Evolutionary conservation across 2,888 invertebrate genomes (phyloP).

Genomic region (Hydroisotoma schaefferi): DNA sequence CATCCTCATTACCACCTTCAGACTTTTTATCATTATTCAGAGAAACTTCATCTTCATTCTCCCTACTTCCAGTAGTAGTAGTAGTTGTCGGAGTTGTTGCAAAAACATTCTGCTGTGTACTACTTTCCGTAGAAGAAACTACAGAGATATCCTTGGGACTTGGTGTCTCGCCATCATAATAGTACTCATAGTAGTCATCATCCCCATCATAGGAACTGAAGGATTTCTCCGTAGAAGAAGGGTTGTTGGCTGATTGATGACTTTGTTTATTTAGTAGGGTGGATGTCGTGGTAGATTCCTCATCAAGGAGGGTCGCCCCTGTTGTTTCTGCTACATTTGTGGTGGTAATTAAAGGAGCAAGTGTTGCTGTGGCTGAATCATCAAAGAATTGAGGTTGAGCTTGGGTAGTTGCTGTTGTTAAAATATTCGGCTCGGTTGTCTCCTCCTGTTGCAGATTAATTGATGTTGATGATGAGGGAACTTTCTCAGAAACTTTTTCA

Average conservation of each 20-base stretch:
- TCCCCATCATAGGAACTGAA: neutral
- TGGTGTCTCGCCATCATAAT: slow-evolving; percentile 1
- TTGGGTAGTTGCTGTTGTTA: no score
- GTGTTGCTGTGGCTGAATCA: neutral
- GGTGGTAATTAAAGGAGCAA: neutral
- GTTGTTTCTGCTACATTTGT: neutral
- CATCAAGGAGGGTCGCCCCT: neutral
- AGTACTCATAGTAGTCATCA: slow-evolving; percentile 7
- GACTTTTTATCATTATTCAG: neutral
- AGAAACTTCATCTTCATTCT: neutral
- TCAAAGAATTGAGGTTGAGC: no score
- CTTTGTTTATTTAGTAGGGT: neutral
- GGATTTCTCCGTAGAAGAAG: neutral
- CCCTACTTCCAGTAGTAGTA: neutral
- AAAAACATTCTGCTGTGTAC: neutral
- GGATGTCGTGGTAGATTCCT: neutral
- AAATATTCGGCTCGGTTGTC: no score
- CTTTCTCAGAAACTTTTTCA: no score
- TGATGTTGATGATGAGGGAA: no score
- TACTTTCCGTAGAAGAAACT: neutral
- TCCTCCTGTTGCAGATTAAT: no score
- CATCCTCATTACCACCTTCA: no score
- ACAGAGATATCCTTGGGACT: neutral
- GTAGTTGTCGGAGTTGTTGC: neutral
- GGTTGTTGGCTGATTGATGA: neutral